These are phyloP conservation scores for Linnaemya vulpina DNA, from an alignment of 2,888 invertebrate genomes.

Conservation along the genomic window DNA sequence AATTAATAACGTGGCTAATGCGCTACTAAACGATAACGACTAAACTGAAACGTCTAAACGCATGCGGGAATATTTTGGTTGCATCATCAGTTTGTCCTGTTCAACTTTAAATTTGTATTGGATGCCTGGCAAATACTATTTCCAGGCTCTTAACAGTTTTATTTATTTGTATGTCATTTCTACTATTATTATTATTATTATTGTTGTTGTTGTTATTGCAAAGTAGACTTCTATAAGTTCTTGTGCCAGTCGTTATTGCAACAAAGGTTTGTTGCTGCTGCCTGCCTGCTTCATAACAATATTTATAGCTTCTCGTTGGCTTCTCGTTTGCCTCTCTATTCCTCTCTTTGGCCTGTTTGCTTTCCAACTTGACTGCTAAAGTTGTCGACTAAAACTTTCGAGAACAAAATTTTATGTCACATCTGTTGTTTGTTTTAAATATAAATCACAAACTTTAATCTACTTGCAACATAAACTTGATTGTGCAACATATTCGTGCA, in stretches of 20 bases:
- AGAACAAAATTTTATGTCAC: slow-evolving; percentile 64
- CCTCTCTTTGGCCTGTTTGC: slow-evolving; percentile 27
- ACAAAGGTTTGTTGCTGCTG: slow-evolving; percentile 40
- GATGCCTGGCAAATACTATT: too few relatives aligned
- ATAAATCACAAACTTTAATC: slow-evolving; percentile 71
- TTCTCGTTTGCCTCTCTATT: not conserved
- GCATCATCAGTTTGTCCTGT: too few relatives aligned
- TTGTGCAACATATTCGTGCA: slow-evolving; percentile 36
- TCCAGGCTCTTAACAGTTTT: not conserved
- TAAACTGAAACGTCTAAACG: too few relatives aligned
- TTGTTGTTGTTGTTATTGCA: too few relatives aligned
- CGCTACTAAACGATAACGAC: too few relatives aligned
- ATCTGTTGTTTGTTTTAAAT: slow-evolving; percentile 68
- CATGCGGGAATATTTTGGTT: too few relatives aligned
- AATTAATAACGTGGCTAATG: too few relatives aligned
- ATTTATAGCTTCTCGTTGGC: slow-evolving; percentile 48
- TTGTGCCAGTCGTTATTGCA: slow-evolving; percentile 26
- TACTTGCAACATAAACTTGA: slow-evolving; percentile 63
- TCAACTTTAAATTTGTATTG: too few relatives aligned
- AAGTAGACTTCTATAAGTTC: slow-evolving; percentile 10
- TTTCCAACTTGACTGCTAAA: slow-evolving; percentile 47
- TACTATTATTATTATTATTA: too few relatives aligned
- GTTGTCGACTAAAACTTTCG: slow-evolving; percentile 62
- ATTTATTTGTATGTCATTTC: not conserved
- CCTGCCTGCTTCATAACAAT: slow-evolving; percentile 6